Percentiles rank a stretch among this genome's conserved stretches.
phyloP scores from a whole-genome alignment of 2,797 vertebrate species.

The Sebastolobus alascanus region DNA sequence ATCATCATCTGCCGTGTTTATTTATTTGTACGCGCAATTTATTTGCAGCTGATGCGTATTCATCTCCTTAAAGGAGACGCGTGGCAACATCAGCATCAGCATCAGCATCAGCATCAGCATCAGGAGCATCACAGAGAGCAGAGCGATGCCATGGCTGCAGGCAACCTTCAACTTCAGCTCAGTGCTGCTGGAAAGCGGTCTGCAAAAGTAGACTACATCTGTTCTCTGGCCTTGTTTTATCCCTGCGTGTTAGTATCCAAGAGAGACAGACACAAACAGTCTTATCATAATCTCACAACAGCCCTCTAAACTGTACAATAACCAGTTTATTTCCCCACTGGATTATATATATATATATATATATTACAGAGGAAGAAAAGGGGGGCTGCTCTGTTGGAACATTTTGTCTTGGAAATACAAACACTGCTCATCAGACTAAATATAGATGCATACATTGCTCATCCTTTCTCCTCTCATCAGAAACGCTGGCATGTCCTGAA shows the following conservation, averaged over 20 bases:
- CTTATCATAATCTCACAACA: not conserved
- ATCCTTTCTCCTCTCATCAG: not conserved
- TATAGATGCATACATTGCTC: not conserved
- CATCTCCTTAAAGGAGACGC: constrained; percentile 72
- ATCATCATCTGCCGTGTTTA: constrained; percentile 16
- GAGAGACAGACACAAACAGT: not conserved
- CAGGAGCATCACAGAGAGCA: constrained; percentile 13
- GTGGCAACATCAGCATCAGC: constrained; percentile 70
- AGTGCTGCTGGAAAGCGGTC: constrained; percentile 41
- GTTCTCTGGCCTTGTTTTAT: constrained; percentile 8
- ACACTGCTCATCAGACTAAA: constrained; percentile 5
- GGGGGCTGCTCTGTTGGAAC: not conserved
- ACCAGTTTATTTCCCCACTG: not conserved
- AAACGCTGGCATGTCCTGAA: not conserved
- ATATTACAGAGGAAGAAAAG: not conserved
- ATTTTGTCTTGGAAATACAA: constrained; percentile 24
- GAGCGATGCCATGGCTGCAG: constrained; percentile 45
- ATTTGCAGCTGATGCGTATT: constrained; percentile 51
- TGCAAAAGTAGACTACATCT: constrained; percentile 37
- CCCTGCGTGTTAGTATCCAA: not conserved
- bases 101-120: too few species aligned
- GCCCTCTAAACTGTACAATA: too few species aligned
- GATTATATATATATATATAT: not conserved
- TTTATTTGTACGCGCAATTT: constrained; percentile 30
- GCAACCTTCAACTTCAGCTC: constrained; percentile 58